A percentile compares a stretch with the other conserved stretches of the same genome.
These are phyloP conservation scores for Amphiprion clarkii DNA, from an alignment of 2,797 vertebrate genomes.

Conservation along the genomic window DNA sequence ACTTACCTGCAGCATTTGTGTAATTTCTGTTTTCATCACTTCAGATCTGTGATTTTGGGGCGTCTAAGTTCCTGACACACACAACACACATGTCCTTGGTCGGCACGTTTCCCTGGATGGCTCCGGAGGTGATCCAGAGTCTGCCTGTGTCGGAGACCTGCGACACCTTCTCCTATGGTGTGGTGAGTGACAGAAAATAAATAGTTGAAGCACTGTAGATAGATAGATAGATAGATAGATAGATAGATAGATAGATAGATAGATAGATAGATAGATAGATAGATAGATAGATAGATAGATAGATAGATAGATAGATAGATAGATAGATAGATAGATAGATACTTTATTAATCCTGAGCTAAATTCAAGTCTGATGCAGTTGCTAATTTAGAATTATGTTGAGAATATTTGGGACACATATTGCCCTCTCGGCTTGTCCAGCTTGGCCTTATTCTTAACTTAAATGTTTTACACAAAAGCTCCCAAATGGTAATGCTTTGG, in stretches of 20 bases:
- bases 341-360: no score
- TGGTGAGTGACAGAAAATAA: slow-evolving; percentile 88
- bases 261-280: no score
- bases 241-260: no score
- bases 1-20: background rate
- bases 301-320: no score
- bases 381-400: background rate
- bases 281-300: no score
- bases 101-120: slow-evolving; percentile 99
- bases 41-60: slow-evolving; percentile 98
- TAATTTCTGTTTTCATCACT: slow-evolving; percentile 5
- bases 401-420: background rate
- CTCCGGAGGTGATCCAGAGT: slow-evolving; percentile 98
- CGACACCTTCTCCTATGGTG: slow-evolving; percentile 97
- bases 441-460: background rate
- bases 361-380: background rate
- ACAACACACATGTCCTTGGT: slow-evolving; percentile 99
- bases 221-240: no score
- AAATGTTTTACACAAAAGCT: no score
- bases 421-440: background rate
- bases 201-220: background rate
- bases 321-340: no score
- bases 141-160: slow-evolving; percentile 98
- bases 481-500: no score
- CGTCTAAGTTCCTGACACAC: slow-evolving; percentile 96